Conservation (phyloP, 2,797 vertebrate genomes). For the Neoniphon sammara region DNA sequence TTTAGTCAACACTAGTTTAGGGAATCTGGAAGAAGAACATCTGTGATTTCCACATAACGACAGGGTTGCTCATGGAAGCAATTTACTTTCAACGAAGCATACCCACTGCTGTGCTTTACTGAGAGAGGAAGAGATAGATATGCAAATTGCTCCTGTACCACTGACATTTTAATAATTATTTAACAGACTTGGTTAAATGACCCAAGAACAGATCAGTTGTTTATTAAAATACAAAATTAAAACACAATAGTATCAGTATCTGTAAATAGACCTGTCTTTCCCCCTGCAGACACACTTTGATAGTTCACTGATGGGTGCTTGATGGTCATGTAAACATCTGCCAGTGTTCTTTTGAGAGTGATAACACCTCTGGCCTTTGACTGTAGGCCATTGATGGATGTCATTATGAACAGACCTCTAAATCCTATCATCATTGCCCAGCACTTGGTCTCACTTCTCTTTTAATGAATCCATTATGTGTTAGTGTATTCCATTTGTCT, state of each 20-base stretch:
- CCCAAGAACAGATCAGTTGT: neutral
- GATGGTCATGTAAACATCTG: slow-evolving; percentile 32
- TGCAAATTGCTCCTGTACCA: slow-evolving; percentile 4
- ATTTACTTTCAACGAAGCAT: slow-evolving; percentile 39
- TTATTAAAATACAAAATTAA: slow-evolving; percentile 12
- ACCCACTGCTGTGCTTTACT: slow-evolving; percentile 1
- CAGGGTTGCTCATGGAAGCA: slow-evolving; percentile 34
- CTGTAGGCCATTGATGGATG: slow-evolving; percentile 48
- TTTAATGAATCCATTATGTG: slow-evolving; percentile 64
- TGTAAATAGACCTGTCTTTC: neutral
- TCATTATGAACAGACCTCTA: slow-evolving; percentile 59
- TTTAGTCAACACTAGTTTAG: slow-evolving; percentile 28
- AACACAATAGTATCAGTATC: slow-evolving; percentile 4
- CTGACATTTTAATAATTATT: slow-evolving; percentile 24
- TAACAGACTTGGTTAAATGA: slow-evolving; percentile 15
- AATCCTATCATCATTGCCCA: slow-evolving; percentile 67
- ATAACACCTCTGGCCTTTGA: slow-evolving; percentile 43
- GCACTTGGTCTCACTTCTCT: slow-evolving; percentile 52
- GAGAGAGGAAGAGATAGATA: slow-evolving; percentile 1
- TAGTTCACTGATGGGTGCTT: neutral
- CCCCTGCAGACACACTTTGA: slow-evolving; percentile 3
- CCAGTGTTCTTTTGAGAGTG: slow-evolving; percentile 16
- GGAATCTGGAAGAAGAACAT: slow-evolving; percentile 11
- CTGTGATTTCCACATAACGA: slow-evolving; percentile 30
- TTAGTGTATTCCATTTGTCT: slow-evolving; percentile 56